Base-by-base conservation (phyloP, 1,140 invertebrate genomes). In the Helicoverpa zea region DNA sequence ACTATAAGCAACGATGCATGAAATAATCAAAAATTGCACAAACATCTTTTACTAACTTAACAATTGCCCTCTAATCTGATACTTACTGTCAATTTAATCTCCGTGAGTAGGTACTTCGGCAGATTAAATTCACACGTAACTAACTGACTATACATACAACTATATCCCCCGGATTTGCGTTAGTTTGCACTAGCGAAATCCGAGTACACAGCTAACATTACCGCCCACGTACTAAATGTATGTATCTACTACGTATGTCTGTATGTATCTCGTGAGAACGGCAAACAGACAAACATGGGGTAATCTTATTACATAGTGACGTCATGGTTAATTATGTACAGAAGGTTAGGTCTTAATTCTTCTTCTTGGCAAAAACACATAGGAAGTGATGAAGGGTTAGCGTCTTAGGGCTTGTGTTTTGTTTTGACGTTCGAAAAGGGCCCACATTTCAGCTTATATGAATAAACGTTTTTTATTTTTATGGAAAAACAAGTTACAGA, bases 291-390 rank as follows among this genome's bases (percentile, higher is more conserved):
- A 61, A 59, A 58, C 52, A 59, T 14, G 56, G 29, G 35, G 14
- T 75, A 75, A 75, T 75, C 73, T 61, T 35, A 61, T 61, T 59
- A 75, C 23, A 56, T 75, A 49, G 63, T 64, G 29, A 47, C 56
- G 73, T 58, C 43, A 75, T 58, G 1, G 35, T n/a, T 75, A 61
- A 59, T 59, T 74, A n/a, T 16, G 52, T 1, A 18, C n/a, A 58
- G 5, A 74, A 47, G 9, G n/a, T 49, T 16, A 43, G 35, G 35
- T 43, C 5, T n/a, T n/a, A n/a, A n/a, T n/a, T n/a, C n/a, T n/a
- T n/a, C n/a, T n/a, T n/a, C n/a, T n/a, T n/a, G n/a, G n/a, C n/a
- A n/a, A n/a, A n/a, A n/a, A n/a, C n/a, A n/a, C n/a, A n/a, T n/a
- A n/a, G n/a, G n/a, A n/a, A n/a, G n/a, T n/a, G n/a, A n/a, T n/a